A percentile compares a stretch with the other conserved stretches of the same genome.
These are phyloP conservation scores for Scomber japonicus DNA, from an alignment of 2,113 vertebrate genomes.

Conservation along the genomic window DNA sequence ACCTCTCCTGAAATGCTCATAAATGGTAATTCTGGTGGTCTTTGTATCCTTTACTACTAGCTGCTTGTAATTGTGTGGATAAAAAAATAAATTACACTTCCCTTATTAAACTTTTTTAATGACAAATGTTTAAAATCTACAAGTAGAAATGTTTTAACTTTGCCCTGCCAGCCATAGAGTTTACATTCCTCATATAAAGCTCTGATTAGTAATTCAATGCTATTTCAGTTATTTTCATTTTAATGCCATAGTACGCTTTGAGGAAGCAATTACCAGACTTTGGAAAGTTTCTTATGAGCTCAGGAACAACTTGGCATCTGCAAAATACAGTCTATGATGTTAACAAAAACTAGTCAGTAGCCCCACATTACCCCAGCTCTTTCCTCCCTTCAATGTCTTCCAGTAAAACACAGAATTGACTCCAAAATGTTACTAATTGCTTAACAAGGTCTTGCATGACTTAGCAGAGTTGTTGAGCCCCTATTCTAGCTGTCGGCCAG, in stretches of 20 bases:
- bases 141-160: slow-evolving; percentile 22
- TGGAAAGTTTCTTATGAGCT: slow-evolving; percentile 1
- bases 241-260: slow-evolving; percentile 17
- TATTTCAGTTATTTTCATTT: slow-evolving; percentile 36
- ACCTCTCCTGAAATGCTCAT: background rate
- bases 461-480: too few relatives aligned
- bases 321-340: too few relatives aligned
- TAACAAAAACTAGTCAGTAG: too few relatives aligned
- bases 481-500: too few relatives aligned
- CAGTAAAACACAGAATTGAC: too few relatives aligned
- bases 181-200: slow-evolving; percentile 1
- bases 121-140: slow-evolving; percentile 12
- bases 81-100: background rate
- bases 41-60: background rate
- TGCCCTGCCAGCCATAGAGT: background rate
- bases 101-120: background rate
- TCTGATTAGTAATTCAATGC: slow-evolving; percentile 22
- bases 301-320: background rate
- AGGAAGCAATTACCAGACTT: slow-evolving; percentile 21
- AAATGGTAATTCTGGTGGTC: slow-evolving; percentile 14
- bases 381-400: too few relatives aligned
- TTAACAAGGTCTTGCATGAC: too few relatives aligned
- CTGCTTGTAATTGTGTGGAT: background rate
- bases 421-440: too few relatives aligned
- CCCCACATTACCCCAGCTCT: too few relatives aligned